A percentile compares a stretch with the other conserved stretches of the same genome.
Evolutionary conservation across 1,140 invertebrate genomes (phyloP).

Genomic region (Zaprionus kolodkinae): DNA sequence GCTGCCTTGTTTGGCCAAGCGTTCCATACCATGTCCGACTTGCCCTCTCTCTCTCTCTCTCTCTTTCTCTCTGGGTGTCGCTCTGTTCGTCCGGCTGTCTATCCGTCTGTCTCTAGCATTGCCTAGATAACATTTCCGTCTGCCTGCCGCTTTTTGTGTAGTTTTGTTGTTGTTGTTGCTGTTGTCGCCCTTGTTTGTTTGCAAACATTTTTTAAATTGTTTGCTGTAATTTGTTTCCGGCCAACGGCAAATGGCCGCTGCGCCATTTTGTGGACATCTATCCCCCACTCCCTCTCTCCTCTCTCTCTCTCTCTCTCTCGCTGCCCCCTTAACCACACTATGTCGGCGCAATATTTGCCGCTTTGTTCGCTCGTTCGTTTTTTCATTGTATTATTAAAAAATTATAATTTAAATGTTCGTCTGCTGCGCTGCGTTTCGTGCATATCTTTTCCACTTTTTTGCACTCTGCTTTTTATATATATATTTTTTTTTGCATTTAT

Average conservation of each 20-base stretch:
- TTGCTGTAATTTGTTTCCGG: constrained; percentile 81
- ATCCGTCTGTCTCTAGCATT: constrained; percentile 56
- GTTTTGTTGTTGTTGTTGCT: no score
- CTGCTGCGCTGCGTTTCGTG: constrained; percentile 32
- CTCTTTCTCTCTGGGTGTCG: constrained; percentile 15
- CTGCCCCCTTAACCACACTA: constrained; percentile 19
- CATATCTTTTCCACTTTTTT: constrained; percentile 34
- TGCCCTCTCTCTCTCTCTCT: no score
- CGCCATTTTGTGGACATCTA: constrained; percentile 62
- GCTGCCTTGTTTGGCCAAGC: constrained; percentile 37
- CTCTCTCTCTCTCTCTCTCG: background rate
- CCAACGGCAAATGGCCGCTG: constrained; percentile 69
- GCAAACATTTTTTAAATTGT: constrained; percentile 83
- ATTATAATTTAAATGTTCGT: constrained; percentile 75
- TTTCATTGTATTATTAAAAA: constrained; percentile 72
- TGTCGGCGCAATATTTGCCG: constrained; percentile 33
- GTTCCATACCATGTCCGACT: constrained; percentile 48
- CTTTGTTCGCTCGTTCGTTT: constrained; percentile 49
- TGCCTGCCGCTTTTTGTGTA: constrained; percentile 40
- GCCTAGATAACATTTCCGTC: constrained; percentile 75
- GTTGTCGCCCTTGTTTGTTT: constrained; percentile 67
- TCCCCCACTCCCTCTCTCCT: background rate
- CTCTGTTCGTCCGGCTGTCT: constrained; percentile 26
- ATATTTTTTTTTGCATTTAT: constrained; percentile 4
- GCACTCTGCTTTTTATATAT: background rate